Conservation (phyloP, 2,113 vertebrate genomes). For the Rhodinocichla rosea region DNA sequence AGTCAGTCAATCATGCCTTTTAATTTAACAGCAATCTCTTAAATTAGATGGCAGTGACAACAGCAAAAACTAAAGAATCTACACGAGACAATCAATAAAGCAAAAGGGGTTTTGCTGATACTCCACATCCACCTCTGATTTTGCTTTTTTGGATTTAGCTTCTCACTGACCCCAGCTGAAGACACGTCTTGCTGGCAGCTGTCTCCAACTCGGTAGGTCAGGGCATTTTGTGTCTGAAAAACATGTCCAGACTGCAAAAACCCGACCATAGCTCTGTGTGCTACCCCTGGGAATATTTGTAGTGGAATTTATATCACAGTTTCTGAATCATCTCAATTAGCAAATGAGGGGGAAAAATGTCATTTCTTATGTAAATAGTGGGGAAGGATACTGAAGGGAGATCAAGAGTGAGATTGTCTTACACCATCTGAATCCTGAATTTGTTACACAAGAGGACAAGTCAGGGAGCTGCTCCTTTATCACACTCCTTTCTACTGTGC, state of each 20-base stretch:
- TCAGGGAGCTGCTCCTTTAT: neutral
- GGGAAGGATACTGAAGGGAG: neutral
- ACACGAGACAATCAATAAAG: neutral
- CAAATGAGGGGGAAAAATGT: neutral
- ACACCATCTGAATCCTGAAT: neutral
- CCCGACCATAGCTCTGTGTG: neutral
- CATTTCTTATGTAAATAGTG: neutral
- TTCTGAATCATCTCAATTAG: neutral
- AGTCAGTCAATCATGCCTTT: slow-evolving; percentile 30
- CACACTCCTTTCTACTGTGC: neutral
- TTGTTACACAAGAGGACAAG: neutral
- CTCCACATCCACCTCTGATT: neutral
- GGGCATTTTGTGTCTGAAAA: neutral
- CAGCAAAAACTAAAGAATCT: slow-evolving; percentile 15
- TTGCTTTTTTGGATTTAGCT: neutral
- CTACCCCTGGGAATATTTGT: neutral
- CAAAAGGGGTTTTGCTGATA: slow-evolving; percentile 22
- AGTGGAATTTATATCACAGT: neutral
- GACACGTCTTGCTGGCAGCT: neutral
- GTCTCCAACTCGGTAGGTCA: neutral
- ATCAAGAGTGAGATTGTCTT: neutral
- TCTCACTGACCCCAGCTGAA: neutral
- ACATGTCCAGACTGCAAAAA: neutral
- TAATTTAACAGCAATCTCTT: slow-evolving; percentile 51
- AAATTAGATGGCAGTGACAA: slow-evolving; percentile 20